Evolutionary conservation across 64 coral and sea anemone species (phyloP).

Genomic region (Cladopsammia gracilis): DNA sequence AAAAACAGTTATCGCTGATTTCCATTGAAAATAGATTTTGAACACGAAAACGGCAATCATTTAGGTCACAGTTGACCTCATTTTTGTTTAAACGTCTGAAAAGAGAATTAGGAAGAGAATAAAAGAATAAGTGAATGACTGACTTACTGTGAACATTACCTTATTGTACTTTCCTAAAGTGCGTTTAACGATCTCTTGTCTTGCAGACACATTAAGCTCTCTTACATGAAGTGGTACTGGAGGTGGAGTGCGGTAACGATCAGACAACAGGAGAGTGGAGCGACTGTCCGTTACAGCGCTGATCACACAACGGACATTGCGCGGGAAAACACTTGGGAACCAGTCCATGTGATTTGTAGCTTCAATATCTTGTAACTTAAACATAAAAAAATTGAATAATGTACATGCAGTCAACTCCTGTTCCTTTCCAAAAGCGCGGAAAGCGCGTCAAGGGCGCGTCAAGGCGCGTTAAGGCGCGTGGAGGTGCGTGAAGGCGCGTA

Average conservation of each 20-base stretch:
- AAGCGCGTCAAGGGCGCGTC: too few species aligned
- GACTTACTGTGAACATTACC: slow-evolving; percentile 13
- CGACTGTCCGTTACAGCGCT: slow-evolving; percentile 78
- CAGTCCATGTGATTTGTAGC: slow-evolving; percentile 55
- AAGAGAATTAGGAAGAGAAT: too few species aligned
- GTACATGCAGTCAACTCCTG: background rate
- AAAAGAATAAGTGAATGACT: background rate
- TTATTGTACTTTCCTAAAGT: slow-evolving; percentile 83
- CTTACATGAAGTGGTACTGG: slow-evolving; percentile 53
- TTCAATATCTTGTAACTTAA: slow-evolving; percentile 73
- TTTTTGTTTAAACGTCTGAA: too few species aligned
- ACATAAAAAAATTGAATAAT: background rate
- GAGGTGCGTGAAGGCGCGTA: too few species aligned
- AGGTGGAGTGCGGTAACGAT: background rate
- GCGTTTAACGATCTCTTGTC: slow-evolving; percentile 77
- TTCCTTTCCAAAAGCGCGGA: too few species aligned
- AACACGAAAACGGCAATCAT: too few species aligned
- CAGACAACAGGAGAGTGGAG: slow-evolving; percentile 35
- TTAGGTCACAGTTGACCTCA: too few species aligned
- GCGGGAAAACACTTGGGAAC: slow-evolving; percentile 60
- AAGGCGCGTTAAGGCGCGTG: too few species aligned
- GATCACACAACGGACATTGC: slow-evolving; percentile 73
- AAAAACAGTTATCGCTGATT: too few species aligned
- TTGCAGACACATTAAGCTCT: slow-evolving; percentile 41
- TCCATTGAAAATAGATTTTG: too few species aligned